A percentile compares a stretch with the other conserved stretches of the same genome.
Conservation (phyloP, 2,888 invertebrate species). For the Hirtodrosophila alboralis region DNA sequence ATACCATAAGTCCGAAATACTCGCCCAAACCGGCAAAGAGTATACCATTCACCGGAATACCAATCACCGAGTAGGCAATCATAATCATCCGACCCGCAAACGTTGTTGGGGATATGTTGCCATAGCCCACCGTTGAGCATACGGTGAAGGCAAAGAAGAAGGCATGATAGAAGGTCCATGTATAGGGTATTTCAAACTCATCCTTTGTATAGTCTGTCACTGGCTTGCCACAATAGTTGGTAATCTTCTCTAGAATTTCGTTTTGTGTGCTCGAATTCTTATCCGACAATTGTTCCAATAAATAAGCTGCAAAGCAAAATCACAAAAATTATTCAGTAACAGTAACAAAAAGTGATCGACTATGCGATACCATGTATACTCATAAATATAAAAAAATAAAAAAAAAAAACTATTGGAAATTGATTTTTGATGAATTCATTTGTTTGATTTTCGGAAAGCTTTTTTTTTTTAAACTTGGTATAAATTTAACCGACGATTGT, state of each 20-base stretch:
- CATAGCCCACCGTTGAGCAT: slow-evolving; percentile 96
- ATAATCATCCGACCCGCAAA: slow-evolving; percentile 91
- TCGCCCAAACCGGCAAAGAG: slow-evolving; percentile 92
- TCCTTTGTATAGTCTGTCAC: slow-evolving; percentile 88
- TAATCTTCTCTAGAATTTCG: slow-evolving; percentile 85
- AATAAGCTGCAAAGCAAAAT: slow-evolving; percentile 71
- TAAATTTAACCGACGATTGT: no score
- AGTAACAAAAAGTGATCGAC: background rate
- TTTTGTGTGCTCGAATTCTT: slow-evolving; percentile 78
- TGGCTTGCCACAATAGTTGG: slow-evolving; percentile 90
- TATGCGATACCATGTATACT: no score
- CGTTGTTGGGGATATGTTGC: slow-evolving; percentile 94
- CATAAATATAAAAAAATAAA: no score
- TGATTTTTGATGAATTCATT: no score
- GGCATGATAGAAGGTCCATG: slow-evolving; percentile 96
- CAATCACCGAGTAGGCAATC: slow-evolving; percentile 94
- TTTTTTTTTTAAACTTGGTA: no score
- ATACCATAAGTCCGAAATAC: slow-evolving; percentile 92
- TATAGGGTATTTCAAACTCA: slow-evolving; percentile 86
- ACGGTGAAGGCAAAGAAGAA: slow-evolving; percentile 96
- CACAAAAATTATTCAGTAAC: slow-evolving; percentile 4
- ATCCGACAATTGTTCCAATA: slow-evolving; percentile 76
- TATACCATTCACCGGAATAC: slow-evolving; percentile 86
- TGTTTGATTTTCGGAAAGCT: no score
- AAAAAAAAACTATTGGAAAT: no score